Conservation (phyloP, 2,113 vertebrate genomes). For the Pelvicachromis taeniatus region DNA sequence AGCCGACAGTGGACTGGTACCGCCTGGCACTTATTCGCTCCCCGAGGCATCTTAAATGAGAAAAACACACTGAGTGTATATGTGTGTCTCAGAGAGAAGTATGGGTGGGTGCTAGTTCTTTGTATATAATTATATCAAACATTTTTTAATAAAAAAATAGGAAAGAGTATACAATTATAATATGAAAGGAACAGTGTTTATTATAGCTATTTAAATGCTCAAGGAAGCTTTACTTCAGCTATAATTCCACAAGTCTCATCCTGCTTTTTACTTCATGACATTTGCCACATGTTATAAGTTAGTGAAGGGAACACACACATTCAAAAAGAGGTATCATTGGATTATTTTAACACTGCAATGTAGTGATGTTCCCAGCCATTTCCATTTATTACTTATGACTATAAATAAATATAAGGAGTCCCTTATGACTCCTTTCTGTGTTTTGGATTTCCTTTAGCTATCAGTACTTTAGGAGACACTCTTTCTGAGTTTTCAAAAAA, state of each 20-base stretch:
- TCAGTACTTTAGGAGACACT: background rate
- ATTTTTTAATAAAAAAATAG: background rate
- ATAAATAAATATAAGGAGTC: too few relatives aligned
- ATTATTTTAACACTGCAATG: background rate
- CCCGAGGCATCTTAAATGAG: conserved; percentile 29
- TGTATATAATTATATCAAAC: background rate
- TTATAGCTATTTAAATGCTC: background rate
- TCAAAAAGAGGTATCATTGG: background rate
- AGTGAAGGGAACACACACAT: background rate
- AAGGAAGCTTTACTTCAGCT: background rate
- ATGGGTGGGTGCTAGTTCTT: background rate
- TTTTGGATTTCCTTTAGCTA: background rate
- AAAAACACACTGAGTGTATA: conserved; percentile 2
- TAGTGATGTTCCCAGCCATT: background rate
- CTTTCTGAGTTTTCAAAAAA: background rate
- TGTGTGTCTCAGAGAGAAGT: background rate
- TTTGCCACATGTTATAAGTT: background rate
- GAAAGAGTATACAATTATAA: background rate
- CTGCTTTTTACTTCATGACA: background rate
- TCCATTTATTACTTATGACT: background rate
- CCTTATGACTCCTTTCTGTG: background rate
- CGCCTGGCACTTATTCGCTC: conserved; percentile 52
- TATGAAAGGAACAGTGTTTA: background rate
- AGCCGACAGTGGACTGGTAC: conserved; percentile 48
- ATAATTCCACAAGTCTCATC: background rate